phyloP scores from a whole-genome alignment of 2,797 vertebrate species.

The Phataginus tricuspis region DNA sequence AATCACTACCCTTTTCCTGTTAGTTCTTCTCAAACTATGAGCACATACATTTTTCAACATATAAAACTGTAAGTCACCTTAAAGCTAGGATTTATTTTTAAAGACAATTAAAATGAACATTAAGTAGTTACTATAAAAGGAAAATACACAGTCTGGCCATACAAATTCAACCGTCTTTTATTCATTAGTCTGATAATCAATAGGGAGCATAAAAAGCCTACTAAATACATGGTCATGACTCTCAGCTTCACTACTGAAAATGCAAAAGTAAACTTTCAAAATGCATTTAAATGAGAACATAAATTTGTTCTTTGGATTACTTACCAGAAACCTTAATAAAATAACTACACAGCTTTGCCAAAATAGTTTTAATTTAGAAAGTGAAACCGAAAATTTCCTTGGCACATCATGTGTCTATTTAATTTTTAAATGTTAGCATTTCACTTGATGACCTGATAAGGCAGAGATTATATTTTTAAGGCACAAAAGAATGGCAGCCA shows the following conservation, averaged over 20 bases:
- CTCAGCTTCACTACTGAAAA: constrained; percentile 19
- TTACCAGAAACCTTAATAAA: constrained; percentile 40
- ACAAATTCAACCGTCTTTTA: constrained; percentile 20
- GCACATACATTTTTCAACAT: constrained; percentile 44
- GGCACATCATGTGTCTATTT: not conserved
- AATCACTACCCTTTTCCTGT: constrained; percentile 18
- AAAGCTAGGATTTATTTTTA: constrained; percentile 25
- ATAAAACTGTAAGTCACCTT: constrained; percentile 13
- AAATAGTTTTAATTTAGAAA: constrained; percentile 73
- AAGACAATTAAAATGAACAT: constrained; percentile 37
- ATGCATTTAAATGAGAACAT: constrained; percentile 48
- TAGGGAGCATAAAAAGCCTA: not conserved
- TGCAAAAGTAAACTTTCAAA: constrained; percentile 55
- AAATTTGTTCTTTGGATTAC: not conserved
- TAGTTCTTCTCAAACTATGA: constrained; percentile 14
- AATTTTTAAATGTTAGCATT: constrained; percentile 55
- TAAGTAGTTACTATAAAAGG: constrained; percentile 22
- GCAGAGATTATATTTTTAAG: constrained; percentile 43
- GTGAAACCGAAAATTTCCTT: constrained; percentile 62
- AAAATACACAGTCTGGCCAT: constrained; percentile 10
- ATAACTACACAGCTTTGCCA: constrained; percentile 6
- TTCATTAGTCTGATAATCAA: constrained; percentile 14
- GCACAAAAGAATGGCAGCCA: constrained; percentile 27
- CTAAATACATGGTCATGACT: constrained; percentile 26
- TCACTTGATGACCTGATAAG: not conserved